Base-by-base conservation (phyloP, 2,113 vertebrate genomes). In the Zapus hudsonius region DNA sequence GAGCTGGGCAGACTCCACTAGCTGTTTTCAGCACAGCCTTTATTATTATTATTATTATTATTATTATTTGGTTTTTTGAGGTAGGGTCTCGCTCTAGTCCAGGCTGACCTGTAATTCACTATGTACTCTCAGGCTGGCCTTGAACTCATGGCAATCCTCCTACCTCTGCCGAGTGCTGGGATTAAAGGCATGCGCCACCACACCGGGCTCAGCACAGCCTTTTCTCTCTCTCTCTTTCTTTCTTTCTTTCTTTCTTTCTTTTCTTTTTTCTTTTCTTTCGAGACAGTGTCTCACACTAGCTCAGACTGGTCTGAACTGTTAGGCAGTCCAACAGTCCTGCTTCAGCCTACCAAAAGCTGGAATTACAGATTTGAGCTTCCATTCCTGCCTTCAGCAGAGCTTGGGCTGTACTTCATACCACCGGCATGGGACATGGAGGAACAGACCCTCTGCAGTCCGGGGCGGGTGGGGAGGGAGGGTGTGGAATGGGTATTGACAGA, bases 371-470 rank as follows among this genome's bases (percentile, higher is more conserved):
- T 31, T 64, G 38, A 63, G 79, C 42, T 59, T 64, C 27, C 40
- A 64, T 23, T 16, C 40, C 29, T 29, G 63, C 36, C 17, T 31
- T 64, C 59, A n/a, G 80, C 63, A 82, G 80, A 23, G 31, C 3
- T 67, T 63, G 61, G 61, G 7, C 25, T 63, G 33, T 81, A 19
- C 7, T 57, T 80, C 27, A 64, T 9, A 38, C 31, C 87, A 31
- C 20, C n/a, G 76, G 29, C 78, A 44, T 72, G 81, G 9, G 12
- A 20, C 66, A 29, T 47, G 63, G 61, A 29, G 42, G 84, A 81
- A 61, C 40, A 17, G 10, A n/a, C 19, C 20, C 0, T 31, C n/a
- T 66, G 47, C 0, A 5, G n/a, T n/a, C n/a, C n/a, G n/a, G n/a
- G 61, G 64, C 2, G 12, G 36, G 70, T 4, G 47, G 59, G 33